Evolutionary conservation across 2,797 vertebrate species (phyloP), one percentile per base, ranked within the genome.

Genomic region (Scarus forsteni): DNA sequence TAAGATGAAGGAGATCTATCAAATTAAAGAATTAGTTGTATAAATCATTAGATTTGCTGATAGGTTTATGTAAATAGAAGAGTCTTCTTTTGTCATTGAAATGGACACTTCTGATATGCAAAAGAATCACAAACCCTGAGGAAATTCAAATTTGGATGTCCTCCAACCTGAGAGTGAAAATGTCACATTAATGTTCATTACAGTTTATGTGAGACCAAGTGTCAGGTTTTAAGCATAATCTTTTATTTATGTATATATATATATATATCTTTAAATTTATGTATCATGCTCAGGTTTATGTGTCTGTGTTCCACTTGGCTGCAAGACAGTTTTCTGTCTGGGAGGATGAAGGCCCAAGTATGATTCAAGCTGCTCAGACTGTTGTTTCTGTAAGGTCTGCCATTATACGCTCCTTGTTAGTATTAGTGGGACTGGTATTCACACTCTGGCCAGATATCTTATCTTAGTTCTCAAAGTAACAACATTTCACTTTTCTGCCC

Each of bases 171-270:
- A 35, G 18, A 16, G 39, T 52, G 44, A 42, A 53, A 42, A 14
- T 19, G 55, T 34, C 50, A 36, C 49, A 57, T 64, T 51, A 44
- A 53, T 55, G 27, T 34, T 13, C 5, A 27, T 52, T 12, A 19
- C 39, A 61, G 63, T 64, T 66, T 44, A 61, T 46, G 12, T 18
- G 34, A 19, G 39, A 5, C 62, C 11, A 35, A 35, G 40, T 49
- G 45, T 7, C 53, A 68, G 13, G 10, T 43, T 54, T 49, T 27
- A 27, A 61, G 51, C 12, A 52, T 19, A n/a, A 65, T 6, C 16
- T 49, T 55, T 55, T 40, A 66, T 62, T 15, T 7, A 45, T 57
- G 12, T 27, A 7, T 44, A 36, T 27, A 9, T 19, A 14, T 27
- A 7, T 44, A 36, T 27, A 9, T 19, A 14, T 62, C 0, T 5